Conservation (phyloP, 2,113 vertebrate species). For the Actenoides lindsayi region DNA sequence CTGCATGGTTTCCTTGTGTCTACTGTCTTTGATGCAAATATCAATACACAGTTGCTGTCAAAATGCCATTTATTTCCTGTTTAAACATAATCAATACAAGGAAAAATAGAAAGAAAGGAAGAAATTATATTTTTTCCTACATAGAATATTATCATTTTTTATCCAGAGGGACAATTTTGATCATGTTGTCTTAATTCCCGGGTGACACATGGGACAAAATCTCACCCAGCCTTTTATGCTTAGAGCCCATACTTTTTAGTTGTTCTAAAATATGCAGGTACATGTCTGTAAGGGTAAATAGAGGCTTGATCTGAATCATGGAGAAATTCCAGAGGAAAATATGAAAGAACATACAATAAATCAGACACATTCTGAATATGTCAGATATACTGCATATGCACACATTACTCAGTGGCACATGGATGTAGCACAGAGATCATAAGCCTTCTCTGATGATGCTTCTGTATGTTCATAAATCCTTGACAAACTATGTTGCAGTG, state of each 20-base stretch:
- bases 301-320: background rate
- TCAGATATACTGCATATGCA: background rate
- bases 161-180: background rate
- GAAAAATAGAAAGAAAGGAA: background rate
- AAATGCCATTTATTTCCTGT: background rate
- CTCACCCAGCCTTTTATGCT: background rate
- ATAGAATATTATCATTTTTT: background rate
- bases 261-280: background rate
- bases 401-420: background rate
- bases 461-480: constrained; percentile 29
- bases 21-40: background rate
- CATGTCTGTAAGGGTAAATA: background rate
- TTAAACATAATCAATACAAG: background rate
- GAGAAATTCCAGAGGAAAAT: background rate
- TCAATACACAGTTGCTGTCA: background rate
- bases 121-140: background rate
- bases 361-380: background rate
- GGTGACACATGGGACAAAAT: background rate
- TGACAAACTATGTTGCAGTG: background rate
- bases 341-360: background rate
- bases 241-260: fast-evolving
- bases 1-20: background rate
- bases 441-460: constrained; percentile 23
- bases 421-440: background rate
- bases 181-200: background rate